Evolutionary conservation across 2,888 invertebrate genomes (phyloP).

Genomic region (Caprella mutica): DNA sequence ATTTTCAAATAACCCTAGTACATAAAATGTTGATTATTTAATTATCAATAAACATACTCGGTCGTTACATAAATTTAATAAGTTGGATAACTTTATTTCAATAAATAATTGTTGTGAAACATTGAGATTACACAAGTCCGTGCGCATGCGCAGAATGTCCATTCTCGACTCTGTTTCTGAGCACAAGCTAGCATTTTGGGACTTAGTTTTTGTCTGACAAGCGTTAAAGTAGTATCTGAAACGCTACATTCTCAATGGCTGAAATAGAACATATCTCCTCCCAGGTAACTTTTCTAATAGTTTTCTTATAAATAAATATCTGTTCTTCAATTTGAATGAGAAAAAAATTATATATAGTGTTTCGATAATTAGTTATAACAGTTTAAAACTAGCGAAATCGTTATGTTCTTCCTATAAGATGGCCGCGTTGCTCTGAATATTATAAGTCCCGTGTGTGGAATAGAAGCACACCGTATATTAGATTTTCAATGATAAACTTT

Average conservation of each 20-base stretch:
- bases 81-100: too few species aligned
- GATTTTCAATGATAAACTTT: too few species aligned
- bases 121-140: too few species aligned
- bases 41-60: too few species aligned
- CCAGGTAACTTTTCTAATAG: background rate
- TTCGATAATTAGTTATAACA: background rate
- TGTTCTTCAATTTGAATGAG: background rate
- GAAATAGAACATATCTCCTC: background rate
- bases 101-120: too few species aligned
- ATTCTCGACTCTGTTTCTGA: slow-evolving; percentile 19
- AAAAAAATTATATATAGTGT: background rate
- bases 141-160: slow-evolving; percentile 14
- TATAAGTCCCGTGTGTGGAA: too few species aligned
- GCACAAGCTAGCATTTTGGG: background rate
- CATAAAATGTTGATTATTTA: too few species aligned
- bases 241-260: slow-evolving; percentile 1
- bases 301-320: too few species aligned
- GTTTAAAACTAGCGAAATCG: background rate
- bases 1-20: too few species aligned
- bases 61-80: too few species aligned
- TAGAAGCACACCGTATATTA: too few species aligned
- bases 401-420: slow-evolving; percentile 1
- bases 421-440: too few species aligned
- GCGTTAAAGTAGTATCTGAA: background rate
- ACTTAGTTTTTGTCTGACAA: slow-evolving; percentile 7